phyloP scores from a whole-genome alignment of 1,140 invertebrate genomes.

The Leptonema lineaticorne region DNA sequence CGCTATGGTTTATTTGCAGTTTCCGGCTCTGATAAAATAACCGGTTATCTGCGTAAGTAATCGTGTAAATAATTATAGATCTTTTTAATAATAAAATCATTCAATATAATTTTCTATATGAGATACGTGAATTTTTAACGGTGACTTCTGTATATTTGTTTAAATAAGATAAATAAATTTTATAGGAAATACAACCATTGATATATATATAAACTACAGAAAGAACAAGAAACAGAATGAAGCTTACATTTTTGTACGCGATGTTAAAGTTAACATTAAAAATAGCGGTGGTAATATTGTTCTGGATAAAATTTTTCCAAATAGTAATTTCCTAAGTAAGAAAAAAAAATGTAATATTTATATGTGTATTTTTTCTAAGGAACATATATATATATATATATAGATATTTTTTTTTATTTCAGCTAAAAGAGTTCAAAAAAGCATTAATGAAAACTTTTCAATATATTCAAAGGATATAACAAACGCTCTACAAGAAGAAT shows the following conservation, averaged over 20 bases:
- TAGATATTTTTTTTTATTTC: neutral
- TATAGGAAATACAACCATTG: neutral
- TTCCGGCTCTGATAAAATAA: neutral
- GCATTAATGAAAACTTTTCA: neutral
- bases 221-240: no score
- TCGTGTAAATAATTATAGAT: no score
- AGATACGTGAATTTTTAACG: no score
- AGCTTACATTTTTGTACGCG: neutral
- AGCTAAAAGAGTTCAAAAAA: neutral
- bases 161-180: no score
- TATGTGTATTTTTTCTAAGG: neutral
- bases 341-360: neutral
- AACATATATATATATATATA: neutral
- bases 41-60: constrained; percentile 5
- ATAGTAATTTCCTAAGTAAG: neutral
- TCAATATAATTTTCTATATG: no score
- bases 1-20: neutral
- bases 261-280: neutral
- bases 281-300: neutral
- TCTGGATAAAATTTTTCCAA: neutral
- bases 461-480: neutral
- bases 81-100: no score
- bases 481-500: neutral
- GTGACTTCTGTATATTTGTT: no score
- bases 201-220: no score